A percentile compares a stretch with the other conserved stretches of the same genome.
Conservation (phyloP, 2,797 vertebrate genomes). For the Hypotaenidia philippensis region DNA sequence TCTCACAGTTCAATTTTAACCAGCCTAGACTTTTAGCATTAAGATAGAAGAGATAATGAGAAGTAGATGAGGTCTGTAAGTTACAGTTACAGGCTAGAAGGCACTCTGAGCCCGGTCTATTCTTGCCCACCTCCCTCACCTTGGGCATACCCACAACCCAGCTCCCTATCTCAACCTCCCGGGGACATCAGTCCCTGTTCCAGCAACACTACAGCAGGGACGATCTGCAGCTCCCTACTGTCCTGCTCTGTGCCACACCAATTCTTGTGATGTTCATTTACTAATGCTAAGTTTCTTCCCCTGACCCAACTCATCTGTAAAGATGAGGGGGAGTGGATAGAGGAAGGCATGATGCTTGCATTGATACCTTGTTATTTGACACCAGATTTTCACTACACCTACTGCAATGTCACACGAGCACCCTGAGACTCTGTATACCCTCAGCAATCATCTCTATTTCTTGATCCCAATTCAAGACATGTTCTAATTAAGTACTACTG, state of each 20-base stretch:
- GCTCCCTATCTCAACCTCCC: not conserved
- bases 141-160: not conserved
- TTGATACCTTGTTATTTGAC: too few species aligned
- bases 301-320: not conserved
- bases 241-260: not conserved
- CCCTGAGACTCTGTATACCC: not conserved
- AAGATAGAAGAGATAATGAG: not conserved
- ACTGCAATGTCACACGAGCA: rapidly evolving
- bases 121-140: rapidly evolving
- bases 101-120: not conserved
- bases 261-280: not conserved
- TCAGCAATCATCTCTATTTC: not conserved
- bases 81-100: not conserved
- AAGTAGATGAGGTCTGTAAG: not conserved
- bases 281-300: not conserved
- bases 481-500: not conserved
- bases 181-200: not conserved
- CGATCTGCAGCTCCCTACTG: not conserved
- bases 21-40: not conserved
- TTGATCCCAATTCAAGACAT: not conserved
- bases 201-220: not conserved
- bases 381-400: not conserved
- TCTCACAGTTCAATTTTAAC: not conserved
- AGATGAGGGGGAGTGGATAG: not conserved
- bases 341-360: rapidly evolving